Base-by-base conservation (phyloP, 1,140 invertebrate genomes). In the Hylyphantes graminicola region DNA sequence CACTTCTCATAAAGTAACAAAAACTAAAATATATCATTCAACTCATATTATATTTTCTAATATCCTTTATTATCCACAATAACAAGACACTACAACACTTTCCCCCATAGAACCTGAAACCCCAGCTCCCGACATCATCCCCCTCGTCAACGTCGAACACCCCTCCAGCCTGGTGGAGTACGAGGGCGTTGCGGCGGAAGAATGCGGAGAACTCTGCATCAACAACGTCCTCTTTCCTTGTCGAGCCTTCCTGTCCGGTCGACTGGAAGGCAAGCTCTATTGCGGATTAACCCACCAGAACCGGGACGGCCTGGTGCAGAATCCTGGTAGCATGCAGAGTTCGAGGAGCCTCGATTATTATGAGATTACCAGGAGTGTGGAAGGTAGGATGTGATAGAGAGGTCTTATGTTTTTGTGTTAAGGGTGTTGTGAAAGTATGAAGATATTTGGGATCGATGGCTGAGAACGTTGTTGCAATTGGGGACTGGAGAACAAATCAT, bases 231-330 rank as follows among this genome's bases (percentile, higher is more conserved):
- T 76, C 13, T 86, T 86, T 68, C 85, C 86, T 9, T 86, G 86
- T 11, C 73, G 86, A 4, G 85, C 86, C 7, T 86, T 86, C 57
- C 74, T 87, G 7, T 87, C 72, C n/a, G 86, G 86, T 10, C 54
- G 80, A 7, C 55, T 64, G 54, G 48, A 55, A 11, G 72, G 63
- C 12, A 19, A 54, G 57, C 72, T 79, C 6, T 87, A 86, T 67
- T 87, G 86, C 51, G 86, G 83, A 63, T 64, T 87, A 59, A 84
- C 83, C n/a, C 86, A 87, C 73, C 85, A 84, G 48, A 87, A 85
- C 48, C 15, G 85, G 54, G 79, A 81, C 11, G 84, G 86, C 4
- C 59, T 87, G 11, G 57, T 87, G 0, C 83, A 86, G 64, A 84
- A 82, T 51, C 83, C 74, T 10, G 78, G 80, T 21, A 86, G 75